A percentile compares a stretch with the other conserved stretches of the same genome.
Evolutionary conservation across 2,888 invertebrate genomes (phyloP).

Genomic region (Kryphioiulus occultus): DNA sequence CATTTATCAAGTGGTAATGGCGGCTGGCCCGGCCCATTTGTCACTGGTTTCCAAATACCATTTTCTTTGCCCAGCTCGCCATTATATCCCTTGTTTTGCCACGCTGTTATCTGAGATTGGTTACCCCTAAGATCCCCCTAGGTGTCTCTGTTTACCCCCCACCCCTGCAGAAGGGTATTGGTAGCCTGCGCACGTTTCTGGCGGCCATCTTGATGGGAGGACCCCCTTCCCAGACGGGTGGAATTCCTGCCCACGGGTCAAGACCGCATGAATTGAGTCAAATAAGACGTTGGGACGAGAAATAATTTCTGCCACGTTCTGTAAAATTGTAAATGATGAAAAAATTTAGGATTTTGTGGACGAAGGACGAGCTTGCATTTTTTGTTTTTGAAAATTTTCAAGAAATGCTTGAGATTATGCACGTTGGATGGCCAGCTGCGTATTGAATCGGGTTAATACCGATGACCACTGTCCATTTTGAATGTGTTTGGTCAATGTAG

Average conservation of each 20-base stretch:
- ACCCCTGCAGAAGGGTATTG: neutral
- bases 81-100: conserved; percentile 7
- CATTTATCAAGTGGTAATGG: neutral
- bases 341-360: neutral
- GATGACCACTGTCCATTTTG: too few relatives aligned
- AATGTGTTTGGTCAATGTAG: too few relatives aligned
- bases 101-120: neutral
- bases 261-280: neutral
- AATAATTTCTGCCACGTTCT: neutral
- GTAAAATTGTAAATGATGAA: neutral
- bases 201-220: neutral
- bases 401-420: too few relatives aligned
- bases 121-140: too few relatives aligned
- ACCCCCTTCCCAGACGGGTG: neutral
- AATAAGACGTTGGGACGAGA: neutral
- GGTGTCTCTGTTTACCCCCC: neutral
- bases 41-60: neutral
- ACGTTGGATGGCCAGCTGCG: too few relatives aligned
- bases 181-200: neutral
- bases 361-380: neutral
- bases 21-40: conserved; percentile 16
- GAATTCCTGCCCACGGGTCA: neutral
- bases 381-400: too few relatives aligned
- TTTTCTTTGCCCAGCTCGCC: neutral
- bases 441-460: too few relatives aligned